These are phyloP conservation scores for Macropodus opercularis DNA, from an alignment of 2,797 vertebrate species.

Conservation along the genomic window DNA sequence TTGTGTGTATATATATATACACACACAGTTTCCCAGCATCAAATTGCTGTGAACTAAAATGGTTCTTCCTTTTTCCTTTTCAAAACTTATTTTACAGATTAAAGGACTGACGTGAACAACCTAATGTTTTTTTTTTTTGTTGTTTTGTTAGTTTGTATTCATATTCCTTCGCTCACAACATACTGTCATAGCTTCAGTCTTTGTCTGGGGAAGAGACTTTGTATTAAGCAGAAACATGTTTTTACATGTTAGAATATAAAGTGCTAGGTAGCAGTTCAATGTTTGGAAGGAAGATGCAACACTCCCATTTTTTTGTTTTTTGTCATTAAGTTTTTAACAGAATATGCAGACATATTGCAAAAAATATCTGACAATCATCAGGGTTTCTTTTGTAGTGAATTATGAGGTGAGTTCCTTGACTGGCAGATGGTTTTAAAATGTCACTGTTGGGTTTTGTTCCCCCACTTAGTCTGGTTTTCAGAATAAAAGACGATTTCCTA, in stretches of 20 bases:
- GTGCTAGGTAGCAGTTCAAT: slow-evolving; percentile 41
- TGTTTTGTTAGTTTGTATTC: not conserved
- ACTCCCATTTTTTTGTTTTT: slow-evolving; percentile 17
- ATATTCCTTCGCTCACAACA: not conserved
- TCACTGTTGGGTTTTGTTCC: slow-evolving; percentile 67
- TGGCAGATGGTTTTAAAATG: slow-evolving; percentile 67
- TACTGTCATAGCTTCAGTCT: not conserved
- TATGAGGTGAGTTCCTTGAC: slow-evolving; percentile 59
- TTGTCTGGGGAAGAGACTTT: slow-evolving; percentile 28
- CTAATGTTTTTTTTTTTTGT: not conserved
- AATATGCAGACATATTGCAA: slow-evolving; percentile 81
- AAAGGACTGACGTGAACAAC: too few relatives aligned
- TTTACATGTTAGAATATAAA: slow-evolving; percentile 54
- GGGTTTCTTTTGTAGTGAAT: slow-evolving; percentile 67
- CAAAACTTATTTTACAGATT: not conserved
- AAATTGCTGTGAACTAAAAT: not conserved
- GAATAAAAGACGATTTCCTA: slow-evolving; percentile 82
- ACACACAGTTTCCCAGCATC: slow-evolving; percentile 22
- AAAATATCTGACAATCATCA: slow-evolving; percentile 82
- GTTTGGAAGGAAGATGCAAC: slow-evolving; percentile 46
- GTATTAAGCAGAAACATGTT: slow-evolving; percentile 15
- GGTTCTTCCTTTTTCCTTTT: not conserved
- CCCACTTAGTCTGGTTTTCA: slow-evolving; percentile 75
- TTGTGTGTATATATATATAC: too few relatives aligned
- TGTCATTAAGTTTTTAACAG: slow-evolving; percentile 57